Evolutionary conservation across 2,797 vertebrate genomes (phyloP).

Genomic region (Phoeniculus purpureus): DNA sequence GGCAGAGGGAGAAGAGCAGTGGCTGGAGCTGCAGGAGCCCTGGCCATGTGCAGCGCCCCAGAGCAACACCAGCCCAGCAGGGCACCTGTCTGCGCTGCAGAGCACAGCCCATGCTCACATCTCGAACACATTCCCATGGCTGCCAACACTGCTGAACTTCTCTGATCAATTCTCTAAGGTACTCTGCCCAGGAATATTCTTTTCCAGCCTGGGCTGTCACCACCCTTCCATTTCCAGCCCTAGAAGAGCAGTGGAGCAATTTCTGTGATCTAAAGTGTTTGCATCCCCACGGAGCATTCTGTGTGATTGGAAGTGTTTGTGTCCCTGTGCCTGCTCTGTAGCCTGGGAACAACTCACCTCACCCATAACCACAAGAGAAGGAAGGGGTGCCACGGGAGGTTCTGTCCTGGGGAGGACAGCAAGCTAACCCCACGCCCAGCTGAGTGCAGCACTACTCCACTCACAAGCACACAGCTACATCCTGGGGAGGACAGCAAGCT

Average conservation of each 20-base stretch:
- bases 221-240: not conserved
- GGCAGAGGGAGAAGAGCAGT: not conserved
- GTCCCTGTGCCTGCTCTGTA: not conserved
- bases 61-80: not conserved
- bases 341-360: not conserved
- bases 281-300: not conserved
- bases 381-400: not conserved
- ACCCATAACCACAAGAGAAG: constrained; percentile 15
- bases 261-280: not conserved
- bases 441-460: constrained; percentile 29
- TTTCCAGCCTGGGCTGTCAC: not conserved
- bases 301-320: not conserved
- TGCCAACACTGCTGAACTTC: not conserved
- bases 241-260: not conserved
- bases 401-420: not conserved
- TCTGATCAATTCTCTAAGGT: not conserved
- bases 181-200: not conserved
- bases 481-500: not conserved
- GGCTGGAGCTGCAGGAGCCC: not conserved
- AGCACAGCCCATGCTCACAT: not conserved
- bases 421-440: constrained; percentile 7
- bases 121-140: not conserved
- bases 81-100: not conserved
- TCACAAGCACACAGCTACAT: constrained; percentile 6
- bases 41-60: not conserved